Conservation (phyloP, 1,140 invertebrate species). For the Achatina immaculata region DNA sequence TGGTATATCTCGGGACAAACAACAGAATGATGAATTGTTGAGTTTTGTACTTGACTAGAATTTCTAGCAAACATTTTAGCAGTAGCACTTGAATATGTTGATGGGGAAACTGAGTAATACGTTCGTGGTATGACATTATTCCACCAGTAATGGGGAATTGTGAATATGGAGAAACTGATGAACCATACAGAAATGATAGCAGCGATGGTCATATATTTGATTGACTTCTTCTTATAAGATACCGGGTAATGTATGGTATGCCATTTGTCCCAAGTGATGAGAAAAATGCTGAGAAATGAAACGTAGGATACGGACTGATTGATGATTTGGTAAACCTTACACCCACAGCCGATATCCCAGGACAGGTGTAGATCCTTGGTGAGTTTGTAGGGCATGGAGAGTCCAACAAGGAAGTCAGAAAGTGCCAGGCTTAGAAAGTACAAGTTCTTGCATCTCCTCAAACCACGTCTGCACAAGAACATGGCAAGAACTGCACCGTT, state of each 20-base stretch:
- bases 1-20: constrained; percentile 28
- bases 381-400: constrained; percentile 53
- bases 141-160: constrained; percentile 51
- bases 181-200: constrained; percentile 50
- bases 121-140: constrained; percentile 19
- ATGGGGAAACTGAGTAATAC: not conserved
- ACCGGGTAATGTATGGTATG: constrained; percentile 61
- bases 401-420: constrained; percentile 56
- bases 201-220: constrained; percentile 46
- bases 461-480: constrained; percentile 47
- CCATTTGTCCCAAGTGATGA: constrained; percentile 61
- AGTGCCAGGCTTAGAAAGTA: constrained; percentile 59
- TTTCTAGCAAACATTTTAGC: not conserved
- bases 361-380: constrained; percentile 43
- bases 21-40: not conserved
- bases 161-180: constrained; percentile 52
- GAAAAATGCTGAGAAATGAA: constrained; percentile 59
- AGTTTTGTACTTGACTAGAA: not conserved
- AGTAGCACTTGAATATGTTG: not conserved
- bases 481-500: constrained; percentile 56
- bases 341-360: constrained; percentile 48
- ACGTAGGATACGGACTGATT: constrained; percentile 55
- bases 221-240: constrained; percentile 57
- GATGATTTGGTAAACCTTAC: constrained; percentile 52
- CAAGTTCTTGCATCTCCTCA: constrained; percentile 56